Conservation (phyloP, 2,797 vertebrate genomes). For the Liasis olivaceus region DNA sequence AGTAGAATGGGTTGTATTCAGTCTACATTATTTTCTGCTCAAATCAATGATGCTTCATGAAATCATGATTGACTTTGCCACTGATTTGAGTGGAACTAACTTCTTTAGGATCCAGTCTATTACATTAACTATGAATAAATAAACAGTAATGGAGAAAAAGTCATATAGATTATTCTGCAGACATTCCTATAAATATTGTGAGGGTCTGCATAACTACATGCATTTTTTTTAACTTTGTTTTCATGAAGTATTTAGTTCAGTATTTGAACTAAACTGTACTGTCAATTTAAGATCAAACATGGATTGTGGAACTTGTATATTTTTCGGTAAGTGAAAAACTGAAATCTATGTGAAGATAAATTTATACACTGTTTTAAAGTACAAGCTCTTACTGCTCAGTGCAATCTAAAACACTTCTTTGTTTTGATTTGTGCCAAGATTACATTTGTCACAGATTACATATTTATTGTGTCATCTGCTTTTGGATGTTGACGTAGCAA, state of each 20-base stretch:
- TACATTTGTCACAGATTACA: background rate
- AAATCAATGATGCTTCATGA: background rate
- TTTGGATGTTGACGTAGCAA: background rate
- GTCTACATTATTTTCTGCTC: background rate
- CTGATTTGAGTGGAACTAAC: background rate
- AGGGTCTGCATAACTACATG: background rate
- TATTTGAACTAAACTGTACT: background rate
- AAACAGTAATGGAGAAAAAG: background rate
- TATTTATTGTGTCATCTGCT: background rate
- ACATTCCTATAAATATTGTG: background rate
- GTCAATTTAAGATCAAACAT: background rate
- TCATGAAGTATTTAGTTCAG: background rate
- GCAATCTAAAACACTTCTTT: background rate
- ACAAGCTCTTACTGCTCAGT: background rate
- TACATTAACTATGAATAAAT: background rate
- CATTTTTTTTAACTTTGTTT: background rate
- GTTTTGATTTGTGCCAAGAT: background rate
- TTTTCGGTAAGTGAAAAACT: background rate
- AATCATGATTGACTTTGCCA: background rate
- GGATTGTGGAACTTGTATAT: background rate
- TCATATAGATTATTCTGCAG: background rate
- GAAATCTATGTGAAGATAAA: background rate
- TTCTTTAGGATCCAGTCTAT: background rate
- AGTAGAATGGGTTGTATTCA: background rate
- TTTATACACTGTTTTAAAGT: background rate